Evolutionary conservation across 2,888 invertebrate genomes (phyloP).

Genomic region (Brenthis daphne): DNA sequence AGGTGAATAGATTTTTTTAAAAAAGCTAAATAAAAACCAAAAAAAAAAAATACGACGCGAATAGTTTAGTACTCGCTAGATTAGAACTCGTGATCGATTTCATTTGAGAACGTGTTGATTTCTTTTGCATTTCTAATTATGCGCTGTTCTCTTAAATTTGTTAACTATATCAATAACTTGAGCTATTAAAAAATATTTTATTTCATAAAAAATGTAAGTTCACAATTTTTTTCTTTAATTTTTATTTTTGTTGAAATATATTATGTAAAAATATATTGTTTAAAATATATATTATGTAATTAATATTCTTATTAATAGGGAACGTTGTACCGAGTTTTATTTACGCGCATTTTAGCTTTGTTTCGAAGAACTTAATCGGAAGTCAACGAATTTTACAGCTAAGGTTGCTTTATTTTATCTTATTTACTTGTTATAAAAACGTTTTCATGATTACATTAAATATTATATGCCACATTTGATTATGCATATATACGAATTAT

Average conservation of each 20-base stretch:
- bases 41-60: slow-evolving; percentile 17
- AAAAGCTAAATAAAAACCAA: slow-evolving; percentile 2
- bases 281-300: no score
- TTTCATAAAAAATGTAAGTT: no score
- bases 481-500: no score
- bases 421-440: neutral
- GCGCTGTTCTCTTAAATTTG: neutral
- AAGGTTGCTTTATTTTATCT: slow-evolving; percentile 2
- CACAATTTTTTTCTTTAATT: no score
- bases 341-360: neutral
- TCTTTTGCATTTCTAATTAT: neutral
- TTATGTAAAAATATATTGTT: no score
- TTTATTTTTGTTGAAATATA: no score
- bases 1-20: slow-evolving; percentile 9
- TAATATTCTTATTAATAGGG: neutral
- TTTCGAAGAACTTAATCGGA: slow-evolving; percentile 14
- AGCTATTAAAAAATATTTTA: no score
- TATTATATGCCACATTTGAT: no score
- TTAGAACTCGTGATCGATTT: slow-evolving; percentile 13
- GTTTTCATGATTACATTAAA: no score
- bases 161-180: no score
- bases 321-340: slow-evolving; percentile 10
- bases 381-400: slow-evolving; percentile 18
- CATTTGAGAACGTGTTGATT: neutral
- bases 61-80: slow-evolving; percentile 15